phyloP scores from a whole-genome alignment of 2,888 invertebrate genomes.

The Pilophorus perplexus region DNA sequence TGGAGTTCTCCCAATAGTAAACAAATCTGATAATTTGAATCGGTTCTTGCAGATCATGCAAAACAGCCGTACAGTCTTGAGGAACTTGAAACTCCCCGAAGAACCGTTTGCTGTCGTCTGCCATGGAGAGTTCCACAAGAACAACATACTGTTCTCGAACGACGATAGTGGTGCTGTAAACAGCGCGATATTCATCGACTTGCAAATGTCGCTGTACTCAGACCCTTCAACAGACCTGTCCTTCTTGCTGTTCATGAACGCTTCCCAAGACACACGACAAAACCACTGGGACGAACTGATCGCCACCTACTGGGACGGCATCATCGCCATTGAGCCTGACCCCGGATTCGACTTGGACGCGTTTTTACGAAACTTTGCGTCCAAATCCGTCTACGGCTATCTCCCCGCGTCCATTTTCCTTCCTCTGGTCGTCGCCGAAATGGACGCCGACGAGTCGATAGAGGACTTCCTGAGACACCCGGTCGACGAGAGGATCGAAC shows the following conservation, averaged over 20 bases:
- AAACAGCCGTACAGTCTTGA: not conserved
- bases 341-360: slow-evolving; percentile 34
- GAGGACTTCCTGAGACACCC: slow-evolving; percentile 21
- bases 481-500: slow-evolving; percentile 2
- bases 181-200: slow-evolving; percentile 52
- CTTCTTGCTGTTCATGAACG: slow-evolving; percentile 52
- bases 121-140: slow-evolving; percentile 53
- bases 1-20: not conserved
- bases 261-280: slow-evolving; percentile 49
- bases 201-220: slow-evolving; percentile 51
- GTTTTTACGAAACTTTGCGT: slow-evolving; percentile 34
- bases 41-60: not conserved
- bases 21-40: not conserved
- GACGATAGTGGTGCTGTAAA: slow-evolving; percentile 49
- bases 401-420: slow-evolving; percentile 42
- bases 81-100: slow-evolving; percentile 20
- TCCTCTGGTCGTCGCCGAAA: slow-evolving; percentile 37
- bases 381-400: slow-evolving; percentile 45
- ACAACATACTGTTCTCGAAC: slow-evolving; percentile 53
- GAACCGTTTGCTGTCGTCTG: slow-evolving; percentile 50
- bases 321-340: slow-evolving; percentile 27
- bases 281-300: slow-evolving; percentile 49
- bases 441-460: slow-evolving; percentile 12
- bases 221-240: slow-evolving; percentile 52
- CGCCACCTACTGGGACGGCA: slow-evolving; percentile 48